Percentiles rank a stretch among this genome's conserved stretches.
phyloP scores from a whole-genome alignment of 2,113 vertebrate species.

The Microtus richardsoni region DNA sequence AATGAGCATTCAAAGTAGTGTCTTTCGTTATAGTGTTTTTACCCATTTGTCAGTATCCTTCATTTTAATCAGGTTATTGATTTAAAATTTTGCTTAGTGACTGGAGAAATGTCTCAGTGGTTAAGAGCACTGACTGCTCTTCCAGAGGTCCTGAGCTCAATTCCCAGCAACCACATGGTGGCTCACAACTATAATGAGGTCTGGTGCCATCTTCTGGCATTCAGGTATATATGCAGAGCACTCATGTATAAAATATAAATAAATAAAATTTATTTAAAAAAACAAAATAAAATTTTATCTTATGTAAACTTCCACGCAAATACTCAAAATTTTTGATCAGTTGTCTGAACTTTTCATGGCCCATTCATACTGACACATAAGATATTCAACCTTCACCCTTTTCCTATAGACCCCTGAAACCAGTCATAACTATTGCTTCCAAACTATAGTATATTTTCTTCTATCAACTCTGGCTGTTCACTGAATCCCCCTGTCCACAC shows the following conservation, averaged over 20 bases:
- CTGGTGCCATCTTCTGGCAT: neutral
- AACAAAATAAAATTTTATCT: neutral
- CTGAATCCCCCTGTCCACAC: accelerated
- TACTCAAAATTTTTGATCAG: neutral
- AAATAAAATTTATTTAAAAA: neutral
- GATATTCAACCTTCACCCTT: neutral
- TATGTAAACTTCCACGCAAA: neutral
- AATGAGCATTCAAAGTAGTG: neutral
- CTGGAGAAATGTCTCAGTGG: neutral
- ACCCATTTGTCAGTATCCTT: neutral
- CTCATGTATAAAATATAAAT: neutral
- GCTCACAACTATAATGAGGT: neutral
- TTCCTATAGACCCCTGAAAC: neutral
- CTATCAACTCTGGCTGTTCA: neutral
- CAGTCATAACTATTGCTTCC: neutral
- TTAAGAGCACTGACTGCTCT: neutral
- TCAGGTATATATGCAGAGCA: neutral
- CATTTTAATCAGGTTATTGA: neutral
- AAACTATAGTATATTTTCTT: neutral
- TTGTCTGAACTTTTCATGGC: neutral
- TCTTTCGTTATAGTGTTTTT: neutral
- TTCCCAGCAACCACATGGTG: neutral
- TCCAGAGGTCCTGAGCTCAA: neutral
- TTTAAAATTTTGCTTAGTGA: neutral
- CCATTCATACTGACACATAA: neutral